These are phyloP conservation scores for Argyresthia albistria DNA, from an alignment of 2,888 invertebrate genomes.

Conservation along the genomic window DNA sequence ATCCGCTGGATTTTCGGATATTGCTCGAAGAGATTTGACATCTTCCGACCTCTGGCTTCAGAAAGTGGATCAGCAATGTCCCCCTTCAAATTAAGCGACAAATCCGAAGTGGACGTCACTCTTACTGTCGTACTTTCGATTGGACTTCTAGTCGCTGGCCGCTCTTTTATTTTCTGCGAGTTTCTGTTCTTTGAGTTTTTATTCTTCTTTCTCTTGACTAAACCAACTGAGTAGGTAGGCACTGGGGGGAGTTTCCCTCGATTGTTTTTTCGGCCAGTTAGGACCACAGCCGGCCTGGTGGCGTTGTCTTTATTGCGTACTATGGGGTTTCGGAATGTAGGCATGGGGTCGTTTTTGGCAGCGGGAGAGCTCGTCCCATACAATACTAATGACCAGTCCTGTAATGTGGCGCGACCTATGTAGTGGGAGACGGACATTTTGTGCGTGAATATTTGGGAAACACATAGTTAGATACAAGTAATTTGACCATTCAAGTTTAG, in stretches of 20 bases:
- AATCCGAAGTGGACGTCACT: constrained; percentile 39
- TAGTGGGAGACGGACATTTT: constrained; percentile 17
- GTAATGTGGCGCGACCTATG: constrained; percentile 89
- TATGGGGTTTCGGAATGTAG: constrained; percentile 54
- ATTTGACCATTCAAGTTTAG: not conserved
- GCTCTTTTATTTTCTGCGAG: constrained; percentile 64
- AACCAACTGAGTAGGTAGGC: constrained; percentile 56
- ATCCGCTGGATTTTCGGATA: constrained; percentile 84
- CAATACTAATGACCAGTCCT: constrained; percentile 94
- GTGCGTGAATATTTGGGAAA: not conserved
- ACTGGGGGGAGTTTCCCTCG: constrained; percentile 49
- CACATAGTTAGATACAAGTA: not conserved
- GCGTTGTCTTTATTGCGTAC: constrained; percentile 53
- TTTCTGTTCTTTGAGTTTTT: constrained; percentile 71
- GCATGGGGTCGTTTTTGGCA: constrained; percentile 75
- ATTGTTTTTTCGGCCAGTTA: constrained; percentile 50
- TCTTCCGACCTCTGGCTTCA: constrained; percentile 67
- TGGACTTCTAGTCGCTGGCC: constrained; percentile 67
- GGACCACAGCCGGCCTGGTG: constrained; percentile 54
- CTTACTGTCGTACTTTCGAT: constrained; percentile 63
- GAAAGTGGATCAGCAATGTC: constrained; percentile 52
- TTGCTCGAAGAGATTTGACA: constrained; percentile 80
- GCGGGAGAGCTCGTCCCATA: constrained; percentile 86
- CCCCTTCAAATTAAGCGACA: constrained; percentile 53
- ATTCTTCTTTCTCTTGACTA: constrained; percentile 67